These are phyloP conservation scores for Notodonta ziczac DNA, from an alignment of 2,888 invertebrate species.

Conservation along the genomic window DNA sequence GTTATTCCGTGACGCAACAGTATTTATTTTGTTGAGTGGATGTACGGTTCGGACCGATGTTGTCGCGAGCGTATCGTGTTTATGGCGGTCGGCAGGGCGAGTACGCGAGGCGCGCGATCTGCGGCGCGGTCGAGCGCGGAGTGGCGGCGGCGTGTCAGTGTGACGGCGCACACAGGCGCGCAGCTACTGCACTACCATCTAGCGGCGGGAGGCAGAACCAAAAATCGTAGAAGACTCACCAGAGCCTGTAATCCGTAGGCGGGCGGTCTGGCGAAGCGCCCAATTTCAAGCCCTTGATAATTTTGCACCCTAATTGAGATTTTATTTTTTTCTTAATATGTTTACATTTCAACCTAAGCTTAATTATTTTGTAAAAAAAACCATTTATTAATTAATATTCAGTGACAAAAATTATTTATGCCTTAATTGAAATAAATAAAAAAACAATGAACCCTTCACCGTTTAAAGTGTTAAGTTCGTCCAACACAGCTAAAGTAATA, in stretches of 20 bases:
- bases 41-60: conserved; percentile 56
- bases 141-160: conserved; percentile 73
- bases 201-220: conserved; percentile 73
- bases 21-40: conserved; percentile 57
- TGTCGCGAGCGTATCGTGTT: conserved; percentile 72
- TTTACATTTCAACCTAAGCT: too few species aligned
- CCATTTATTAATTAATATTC: not conserved
- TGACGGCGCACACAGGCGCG: conserved; percentile 76
- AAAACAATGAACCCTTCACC: too few species aligned
- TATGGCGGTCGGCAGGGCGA: conserved; percentile 50
- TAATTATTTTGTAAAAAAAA: too few species aligned
- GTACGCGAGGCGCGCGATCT: conserved; percentile 75
- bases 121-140: conserved; percentile 82
- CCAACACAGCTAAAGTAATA: conserved; percentile 16
- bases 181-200: conserved; percentile 60
- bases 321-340: too few species aligned
- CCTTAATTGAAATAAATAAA: not conserved
- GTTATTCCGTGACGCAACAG: conserved; percentile 56
- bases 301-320: not conserved
- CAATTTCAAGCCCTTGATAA: conserved; percentile 7
- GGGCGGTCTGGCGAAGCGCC: conserved; percentile 58
- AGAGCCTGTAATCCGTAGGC: conserved; percentile 49
- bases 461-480: not conserved
- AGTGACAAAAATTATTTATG: not conserved
- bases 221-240: conserved; percentile 36